These are phyloP conservation scores for Acanthopagrus latus DNA, from an alignment of 2,797 vertebrate genomes.

Conservation along the genomic window DNA sequence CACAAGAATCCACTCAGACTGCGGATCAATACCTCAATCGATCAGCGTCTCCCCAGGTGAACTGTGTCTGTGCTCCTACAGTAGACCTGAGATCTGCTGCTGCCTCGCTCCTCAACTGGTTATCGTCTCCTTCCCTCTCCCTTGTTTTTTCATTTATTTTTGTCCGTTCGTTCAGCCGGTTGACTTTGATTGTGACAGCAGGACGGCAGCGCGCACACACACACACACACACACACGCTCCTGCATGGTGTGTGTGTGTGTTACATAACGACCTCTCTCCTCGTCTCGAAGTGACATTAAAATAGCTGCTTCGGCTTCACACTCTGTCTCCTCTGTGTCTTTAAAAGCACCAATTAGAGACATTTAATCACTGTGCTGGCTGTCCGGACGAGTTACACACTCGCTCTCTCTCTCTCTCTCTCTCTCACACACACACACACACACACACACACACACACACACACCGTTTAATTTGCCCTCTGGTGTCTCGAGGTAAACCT, in stretches of 20 bases:
- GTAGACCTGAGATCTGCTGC: conserved; percentile 5
- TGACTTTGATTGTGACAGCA: conserved; percentile 37
- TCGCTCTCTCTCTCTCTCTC: conserved; percentile 10
- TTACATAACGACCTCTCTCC: conserved; percentile 54
- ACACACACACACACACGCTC: background rate
- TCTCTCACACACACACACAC: background rate
- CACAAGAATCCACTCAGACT: conserved; percentile 54
- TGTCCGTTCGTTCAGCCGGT: conserved; percentile 13
- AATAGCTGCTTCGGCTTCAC: conserved; percentile 64
- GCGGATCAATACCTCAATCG: conserved; percentile 59
- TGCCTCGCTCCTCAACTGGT: conserved; percentile 8
- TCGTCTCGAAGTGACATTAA: conserved; percentile 63
- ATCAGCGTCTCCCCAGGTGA: conserved; percentile 58
- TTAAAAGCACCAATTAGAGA: conserved; percentile 76
- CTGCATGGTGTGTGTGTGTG: background rate
- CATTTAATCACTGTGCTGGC: conserved; percentile 65
- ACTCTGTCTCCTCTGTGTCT: conserved; percentile 56
- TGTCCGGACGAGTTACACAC: conserved; percentile 38
- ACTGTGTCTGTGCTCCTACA: conserved; percentile 20
- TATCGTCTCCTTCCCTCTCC: background rate
- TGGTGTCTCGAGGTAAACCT: conserved; percentile 14
- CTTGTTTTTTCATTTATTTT: conserved; percentile 2
- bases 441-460: background rate
- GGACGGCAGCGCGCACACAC: conserved; percentile 1
- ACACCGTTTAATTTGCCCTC: conserved; percentile 15